Evolutionary conservation across 2,888 invertebrate species (phyloP).

Genomic region (Tenthredo scrophulariae): DNA sequence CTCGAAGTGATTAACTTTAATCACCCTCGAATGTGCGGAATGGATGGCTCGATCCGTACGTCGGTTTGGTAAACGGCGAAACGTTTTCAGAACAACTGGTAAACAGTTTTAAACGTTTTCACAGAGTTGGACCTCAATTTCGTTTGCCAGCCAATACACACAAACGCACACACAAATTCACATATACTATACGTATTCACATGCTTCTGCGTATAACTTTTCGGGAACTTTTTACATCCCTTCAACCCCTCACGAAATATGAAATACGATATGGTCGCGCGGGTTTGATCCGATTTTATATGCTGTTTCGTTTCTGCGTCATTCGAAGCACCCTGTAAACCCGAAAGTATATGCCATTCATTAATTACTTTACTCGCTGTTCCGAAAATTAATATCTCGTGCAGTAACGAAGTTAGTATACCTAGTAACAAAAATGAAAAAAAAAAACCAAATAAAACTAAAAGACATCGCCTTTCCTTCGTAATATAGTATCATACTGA

Average conservation of each 20-base stretch:
- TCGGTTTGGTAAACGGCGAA: background rate
- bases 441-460: background rate
- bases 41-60: background rate
- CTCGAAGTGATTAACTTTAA: background rate
- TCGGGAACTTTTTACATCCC: background rate
- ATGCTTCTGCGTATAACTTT: background rate
- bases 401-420: background rate
- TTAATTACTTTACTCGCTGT: background rate
- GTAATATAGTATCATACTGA: background rate
- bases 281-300: background rate
- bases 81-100: background rate
- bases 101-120: background rate
- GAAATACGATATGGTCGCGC: background rate
- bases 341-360: background rate
- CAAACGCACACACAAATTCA: background rate
- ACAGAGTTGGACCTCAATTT: background rate
- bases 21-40: background rate
- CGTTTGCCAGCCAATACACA: background rate
- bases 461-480: background rate
- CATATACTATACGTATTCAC: background rate
- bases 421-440: background rate
- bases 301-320: background rate
- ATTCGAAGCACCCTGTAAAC: background rate
- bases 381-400: background rate
- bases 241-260: background rate